A percentile compares a stretch with the other conserved stretches of the same genome.
These are phyloP conservation scores for Trichonephila clavata DNA, from an alignment of 1,140 invertebrate species.

Conservation along the genomic window DNA sequence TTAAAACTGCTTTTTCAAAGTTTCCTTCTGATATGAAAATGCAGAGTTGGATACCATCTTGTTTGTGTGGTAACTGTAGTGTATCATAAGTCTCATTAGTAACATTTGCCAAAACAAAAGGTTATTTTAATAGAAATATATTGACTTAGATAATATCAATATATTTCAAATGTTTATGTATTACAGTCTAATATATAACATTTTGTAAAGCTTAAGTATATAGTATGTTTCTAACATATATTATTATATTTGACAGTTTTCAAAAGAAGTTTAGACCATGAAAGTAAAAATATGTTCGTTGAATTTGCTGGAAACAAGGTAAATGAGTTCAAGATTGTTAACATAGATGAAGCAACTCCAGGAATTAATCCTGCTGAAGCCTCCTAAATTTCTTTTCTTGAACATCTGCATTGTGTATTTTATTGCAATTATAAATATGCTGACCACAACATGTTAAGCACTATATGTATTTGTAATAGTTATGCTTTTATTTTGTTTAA, in stretches of 20 bases:
- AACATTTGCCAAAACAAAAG: too few relatives aligned
- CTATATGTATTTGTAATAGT: slow-evolving; percentile 62
- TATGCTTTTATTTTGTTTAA: slow-evolving; percentile 48
- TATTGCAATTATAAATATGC: slow-evolving; percentile 41
- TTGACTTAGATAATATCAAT: too few relatives aligned
- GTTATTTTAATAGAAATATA: too few relatives aligned
- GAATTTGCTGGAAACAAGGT: slow-evolving; percentile 89
- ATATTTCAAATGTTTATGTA: too few relatives aligned
- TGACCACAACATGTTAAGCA: slow-evolving; percentile 65
- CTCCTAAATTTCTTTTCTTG: slow-evolving; percentile 48
- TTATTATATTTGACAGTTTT: slow-evolving; percentile 83
- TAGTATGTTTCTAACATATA: background rate
- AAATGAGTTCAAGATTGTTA: slow-evolving; percentile 87
- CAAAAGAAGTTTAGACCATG: slow-evolving; percentile 85
- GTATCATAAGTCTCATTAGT: too few relatives aligned
- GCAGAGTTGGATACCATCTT: too few relatives aligned
- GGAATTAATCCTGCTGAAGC: slow-evolving; percentile 47
- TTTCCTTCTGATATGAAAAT: too few relatives aligned
- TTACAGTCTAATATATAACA: too few relatives aligned
- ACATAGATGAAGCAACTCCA: slow-evolving; percentile 83
- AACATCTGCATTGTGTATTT: slow-evolving; percentile 21
- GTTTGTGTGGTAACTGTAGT: too few relatives aligned
- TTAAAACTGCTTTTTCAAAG: too few relatives aligned
- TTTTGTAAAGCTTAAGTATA: too few relatives aligned
- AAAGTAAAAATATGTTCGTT: slow-evolving; percentile 84